Conservation (phyloP, 2,113 vertebrate genomes). For the Ictidomys tridecemlineatus region DNA sequence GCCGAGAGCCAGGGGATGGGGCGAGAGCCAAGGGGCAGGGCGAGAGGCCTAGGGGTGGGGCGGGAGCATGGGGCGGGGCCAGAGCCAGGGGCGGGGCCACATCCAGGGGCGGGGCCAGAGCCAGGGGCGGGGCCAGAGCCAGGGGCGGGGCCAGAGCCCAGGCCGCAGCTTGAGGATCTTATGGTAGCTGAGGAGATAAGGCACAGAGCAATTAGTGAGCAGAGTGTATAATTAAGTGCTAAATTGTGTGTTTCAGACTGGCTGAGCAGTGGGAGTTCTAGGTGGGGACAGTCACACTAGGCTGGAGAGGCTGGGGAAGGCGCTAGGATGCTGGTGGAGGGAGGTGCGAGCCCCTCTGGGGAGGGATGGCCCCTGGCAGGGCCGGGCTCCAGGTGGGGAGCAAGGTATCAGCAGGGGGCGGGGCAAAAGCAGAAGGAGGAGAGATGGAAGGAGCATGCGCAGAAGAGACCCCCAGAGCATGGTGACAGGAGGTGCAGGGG, state of each 20-base stretch:
- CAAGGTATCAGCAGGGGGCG: not conserved
- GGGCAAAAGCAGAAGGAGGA: not conserved
- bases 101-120: too few species aligned
- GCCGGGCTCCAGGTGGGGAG: not conserved
- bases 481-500: fast-evolving
- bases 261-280: not conserved
- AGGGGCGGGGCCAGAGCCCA: too few species aligned
- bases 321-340: too few species aligned
- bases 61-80: too few species aligned
- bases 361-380: not conserved
- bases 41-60: too few species aligned
- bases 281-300: not conserved
- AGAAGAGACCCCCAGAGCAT: not conserved
- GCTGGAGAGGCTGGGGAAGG: not conserved
- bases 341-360: too few species aligned
- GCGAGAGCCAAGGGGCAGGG: too few species aligned
- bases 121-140: too few species aligned
- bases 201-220: slow-evolving; percentile 74
- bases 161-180: not conserved
- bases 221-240: slow-evolving; percentile 75
- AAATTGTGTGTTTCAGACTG: slow-evolving; percentile 74
- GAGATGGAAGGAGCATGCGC: not conserved
- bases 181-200: not conserved
- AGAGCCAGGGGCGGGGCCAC: not conserved
- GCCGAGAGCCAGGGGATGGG: too few species aligned